A percentile compares a stretch with the other conserved stretches of the same genome.
Evolutionary conservation across 2,888 invertebrate genomes (phyloP).

Genomic region (Loripinus fragilis): DNA sequence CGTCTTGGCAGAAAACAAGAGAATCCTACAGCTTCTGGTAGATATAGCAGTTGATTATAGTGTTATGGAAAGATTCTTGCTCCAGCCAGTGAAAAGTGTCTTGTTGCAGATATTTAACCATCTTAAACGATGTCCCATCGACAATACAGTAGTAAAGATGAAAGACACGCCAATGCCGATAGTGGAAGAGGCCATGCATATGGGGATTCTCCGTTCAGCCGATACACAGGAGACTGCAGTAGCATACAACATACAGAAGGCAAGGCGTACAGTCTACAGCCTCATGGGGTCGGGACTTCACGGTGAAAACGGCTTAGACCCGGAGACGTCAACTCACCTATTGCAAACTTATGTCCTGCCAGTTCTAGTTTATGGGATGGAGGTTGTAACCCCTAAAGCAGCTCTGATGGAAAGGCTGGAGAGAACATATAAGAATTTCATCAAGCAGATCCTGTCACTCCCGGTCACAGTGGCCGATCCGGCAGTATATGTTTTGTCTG

Average conservation of each 20-base stretch:
- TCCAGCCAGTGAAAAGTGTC: constrained; percentile 23
- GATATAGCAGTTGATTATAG: constrained; percentile 3
- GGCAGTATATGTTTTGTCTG: no score
- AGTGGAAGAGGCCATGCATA: constrained; percentile 12
- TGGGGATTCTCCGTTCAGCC: neutral
- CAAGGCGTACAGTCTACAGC: constrained; percentile 14
- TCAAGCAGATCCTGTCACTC: constrained; percentile 25
- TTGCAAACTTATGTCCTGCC: constrained; percentile 26
- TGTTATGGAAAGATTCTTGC: constrained; percentile 4
- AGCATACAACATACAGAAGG: constrained; percentile 16
- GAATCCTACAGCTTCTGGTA: neutral
- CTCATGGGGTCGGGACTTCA: constrained; percentile 20
- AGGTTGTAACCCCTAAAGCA: constrained; percentile 4
- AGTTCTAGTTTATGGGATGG: constrained; percentile 24
- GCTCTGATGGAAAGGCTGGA: constrained; percentile 14
- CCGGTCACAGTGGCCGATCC: constrained; percentile 20
- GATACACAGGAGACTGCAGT: neutral
- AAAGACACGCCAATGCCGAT: neutral
- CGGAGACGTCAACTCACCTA: constrained; percentile 19
- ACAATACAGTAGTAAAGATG: neutral
- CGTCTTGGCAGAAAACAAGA: neutral
- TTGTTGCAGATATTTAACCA: neutral
- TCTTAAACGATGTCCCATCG: neutral
- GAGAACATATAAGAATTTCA: constrained; percentile 15
- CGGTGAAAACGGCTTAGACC: no score